Conservation (phyloP, 2,797 vertebrate genomes). For the Notamacropus eugenii region DNA sequence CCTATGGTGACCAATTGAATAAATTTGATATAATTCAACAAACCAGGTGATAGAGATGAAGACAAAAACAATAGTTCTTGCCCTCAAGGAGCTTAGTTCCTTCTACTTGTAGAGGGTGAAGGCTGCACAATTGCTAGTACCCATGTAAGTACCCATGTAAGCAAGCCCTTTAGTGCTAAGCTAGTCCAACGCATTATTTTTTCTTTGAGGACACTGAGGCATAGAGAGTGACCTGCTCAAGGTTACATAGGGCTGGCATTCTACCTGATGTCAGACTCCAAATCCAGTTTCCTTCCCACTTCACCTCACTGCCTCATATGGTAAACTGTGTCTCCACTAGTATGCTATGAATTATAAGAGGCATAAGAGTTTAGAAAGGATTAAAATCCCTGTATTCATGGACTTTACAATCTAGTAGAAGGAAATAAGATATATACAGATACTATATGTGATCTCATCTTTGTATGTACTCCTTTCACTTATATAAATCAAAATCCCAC, state of each 20-base stretch:
- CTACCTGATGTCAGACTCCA: not conserved
- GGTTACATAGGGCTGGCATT: not conserved
- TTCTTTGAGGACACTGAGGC: not conserved
- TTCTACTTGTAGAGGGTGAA: not conserved
- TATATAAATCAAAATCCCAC: too few species aligned
- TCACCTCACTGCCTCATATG: not conserved
- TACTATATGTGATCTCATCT: not conserved
- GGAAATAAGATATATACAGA: not conserved
- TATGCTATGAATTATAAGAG: not conserved
- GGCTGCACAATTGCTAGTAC: not conserved
- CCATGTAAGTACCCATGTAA: not conserved
- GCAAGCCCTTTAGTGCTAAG: not conserved
- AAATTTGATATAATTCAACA: not conserved
- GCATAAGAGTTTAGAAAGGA: not conserved
- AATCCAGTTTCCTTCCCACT: not conserved
- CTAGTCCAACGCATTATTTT: not conserved
- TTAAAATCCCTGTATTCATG: not conserved
- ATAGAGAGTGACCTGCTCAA: not conserved
- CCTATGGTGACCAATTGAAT: not conserved
- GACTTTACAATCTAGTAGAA: not conserved
- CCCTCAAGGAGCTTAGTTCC: not conserved
- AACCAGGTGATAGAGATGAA: not conserved
- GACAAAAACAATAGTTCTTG: not conserved
- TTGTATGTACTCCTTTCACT: too few species aligned
- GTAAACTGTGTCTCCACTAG: not conserved